A percentile compares a stretch with the other conserved stretches of the same genome.
These are phyloP conservation scores for Exocentrus adspersus DNA, from an alignment of 2,888 invertebrate genomes.

Conservation along the genomic window DNA sequence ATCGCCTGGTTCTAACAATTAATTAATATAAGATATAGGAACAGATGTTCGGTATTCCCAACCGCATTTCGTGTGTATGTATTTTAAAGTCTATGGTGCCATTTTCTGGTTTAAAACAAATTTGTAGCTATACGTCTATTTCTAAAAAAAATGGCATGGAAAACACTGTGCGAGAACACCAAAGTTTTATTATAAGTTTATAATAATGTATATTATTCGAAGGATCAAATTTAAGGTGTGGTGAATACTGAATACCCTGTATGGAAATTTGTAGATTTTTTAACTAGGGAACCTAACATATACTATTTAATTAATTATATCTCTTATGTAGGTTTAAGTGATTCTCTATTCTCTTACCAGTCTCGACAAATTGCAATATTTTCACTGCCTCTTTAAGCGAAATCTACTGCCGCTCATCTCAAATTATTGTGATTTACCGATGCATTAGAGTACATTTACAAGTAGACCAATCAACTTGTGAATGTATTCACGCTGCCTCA, in stretches of 20 bases:
- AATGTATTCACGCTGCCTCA: background rate
- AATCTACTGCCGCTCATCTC: conserved; percentile 46
- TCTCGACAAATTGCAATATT: conserved; percentile 43
- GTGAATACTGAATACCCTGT: conserved; percentile 15
- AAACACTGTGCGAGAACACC: no score
- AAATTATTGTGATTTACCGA: conserved; percentile 44
- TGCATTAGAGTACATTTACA: background rate
- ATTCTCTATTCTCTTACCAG: conserved; percentile 7
- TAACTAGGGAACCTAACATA: conserved; percentile 10
- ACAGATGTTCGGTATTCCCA: conserved; percentile 12
- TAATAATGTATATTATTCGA: background rate
- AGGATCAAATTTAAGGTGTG: background rate
- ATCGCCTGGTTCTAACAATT: conserved; percentile 42
- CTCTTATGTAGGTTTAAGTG: conserved; percentile 9
- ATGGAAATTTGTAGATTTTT: conserved; percentile 19
- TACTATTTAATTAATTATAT: conserved; percentile 18
- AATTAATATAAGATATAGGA: conserved; percentile 21
- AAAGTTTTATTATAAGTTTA: background rate
- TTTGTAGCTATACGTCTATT: no score
- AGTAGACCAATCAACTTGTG: background rate
- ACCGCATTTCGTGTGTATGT: background rate
- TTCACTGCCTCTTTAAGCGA: conserved; percentile 46
- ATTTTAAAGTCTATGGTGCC: conserved; percentile 4
- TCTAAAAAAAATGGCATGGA: no score
- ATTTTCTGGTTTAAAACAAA: background rate